Percentiles rank a stretch among this genome's conserved stretches.
Evolutionary conservation across 2,113 vertebrate genomes (phyloP).

Genomic region (Archocentrus centrarchus): DNA sequence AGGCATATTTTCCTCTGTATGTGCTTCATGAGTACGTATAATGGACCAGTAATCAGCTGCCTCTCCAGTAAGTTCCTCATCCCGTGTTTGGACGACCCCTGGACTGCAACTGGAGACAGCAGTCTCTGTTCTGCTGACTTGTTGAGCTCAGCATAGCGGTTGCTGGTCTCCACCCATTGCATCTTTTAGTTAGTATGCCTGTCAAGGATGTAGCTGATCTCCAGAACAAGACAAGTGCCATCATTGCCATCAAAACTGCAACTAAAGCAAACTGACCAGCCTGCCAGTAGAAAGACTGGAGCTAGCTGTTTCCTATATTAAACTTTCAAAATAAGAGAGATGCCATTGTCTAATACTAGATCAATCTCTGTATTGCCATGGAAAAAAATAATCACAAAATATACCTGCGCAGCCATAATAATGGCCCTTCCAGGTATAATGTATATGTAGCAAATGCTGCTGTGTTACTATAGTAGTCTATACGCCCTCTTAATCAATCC

Average conservation of each 20-base stretch:
- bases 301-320: neutral
- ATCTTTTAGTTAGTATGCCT: neutral
- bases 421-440: neutral
- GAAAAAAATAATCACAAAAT: neutral
- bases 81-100: neutral
- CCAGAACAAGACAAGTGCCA: neutral
- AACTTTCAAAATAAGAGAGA: neutral
- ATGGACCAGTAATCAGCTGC: neutral
- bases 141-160: neutral
- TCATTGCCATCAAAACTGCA: too few relatives aligned
- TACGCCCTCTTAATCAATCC: neutral
- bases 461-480: neutral
- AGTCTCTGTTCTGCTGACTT: rapidly evolving
- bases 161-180: neutral
- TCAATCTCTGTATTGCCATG: neutral
- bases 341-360: neutral
- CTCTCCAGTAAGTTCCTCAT: neutral
- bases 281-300: neutral
- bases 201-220: neutral
- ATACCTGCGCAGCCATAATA: neutral
- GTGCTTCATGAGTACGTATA: neutral
- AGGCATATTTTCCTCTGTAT: neutral
- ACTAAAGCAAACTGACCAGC: neutral
- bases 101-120: neutral
- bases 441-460: neutral